Evolutionary conservation across 2,888 invertebrate species (phyloP), one percentile per base, ranked within the genome.

Genomic region (Eutolmus rufibarbis): DNA sequence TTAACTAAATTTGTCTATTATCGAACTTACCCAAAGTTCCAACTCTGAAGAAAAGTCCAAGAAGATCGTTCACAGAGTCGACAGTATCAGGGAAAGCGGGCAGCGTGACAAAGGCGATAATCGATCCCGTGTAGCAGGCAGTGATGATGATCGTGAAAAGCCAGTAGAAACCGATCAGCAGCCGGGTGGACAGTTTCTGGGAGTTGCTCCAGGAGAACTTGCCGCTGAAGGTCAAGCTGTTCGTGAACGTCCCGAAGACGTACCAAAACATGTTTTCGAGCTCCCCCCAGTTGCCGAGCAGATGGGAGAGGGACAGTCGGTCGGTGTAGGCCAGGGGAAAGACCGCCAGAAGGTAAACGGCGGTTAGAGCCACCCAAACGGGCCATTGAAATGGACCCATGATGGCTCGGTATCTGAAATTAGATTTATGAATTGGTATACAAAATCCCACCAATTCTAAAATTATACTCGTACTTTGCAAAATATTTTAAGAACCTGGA

Each of bases 241-340:
- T 97, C 0, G 97, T 97, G 90, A 97, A 97, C 74, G 96, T 97
- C 5, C 97, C 96, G 90, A 96, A 97, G 86, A 97, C 96, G 90
- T 96, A 96, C 97, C 97, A 97, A 91, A 97, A 97, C 96, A 97
- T 96, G 90, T 96, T 96, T 92, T 96, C 96, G 56, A 96, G 93
- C 93, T 96, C 95, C 82, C 95, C 95, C 87, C 95, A 95, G 89
- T 95, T 94, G 66, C 95, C 93, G 40, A 96, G 90, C 43, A 97
- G 92, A 90, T 95, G 95, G 9, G 92, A 93, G 23, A 96, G 91
- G 0, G 95, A 94, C 87, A 95, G 94, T 89, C 95, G 95, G 90
- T 96, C 95, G 0, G 96, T 96, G 90, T 95, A 96, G 0, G 96
- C 95, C 82, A 97, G 93, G 1, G 96, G 96, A 89, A 97, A 94